Evolutionary conservation across 2,113 vertebrate genomes (phyloP).

Genomic region (Perca fluviatilis): DNA sequence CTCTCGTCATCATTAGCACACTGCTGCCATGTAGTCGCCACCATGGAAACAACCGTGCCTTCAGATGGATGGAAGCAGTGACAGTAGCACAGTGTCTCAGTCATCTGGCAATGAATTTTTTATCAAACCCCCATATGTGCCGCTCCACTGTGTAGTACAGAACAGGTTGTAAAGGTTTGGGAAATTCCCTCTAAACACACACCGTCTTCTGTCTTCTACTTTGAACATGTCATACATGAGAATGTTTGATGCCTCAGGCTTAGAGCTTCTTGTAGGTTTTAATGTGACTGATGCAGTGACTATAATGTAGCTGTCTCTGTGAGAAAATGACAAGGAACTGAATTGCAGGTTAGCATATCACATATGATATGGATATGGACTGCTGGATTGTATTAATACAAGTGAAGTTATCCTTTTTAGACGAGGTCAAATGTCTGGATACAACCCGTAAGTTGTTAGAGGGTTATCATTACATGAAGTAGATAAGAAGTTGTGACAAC

Average conservation of each 20-base stretch:
- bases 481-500: conserved; percentile 6
- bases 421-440: not conserved
- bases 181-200: conserved; percentile 23
- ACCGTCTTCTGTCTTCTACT: conserved; percentile 12
- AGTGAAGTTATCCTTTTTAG: not conserved
- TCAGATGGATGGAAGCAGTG: conserved; percentile 50
- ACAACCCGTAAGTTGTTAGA: not conserved
- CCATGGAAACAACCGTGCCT: conserved; percentile 75
- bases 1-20: conserved; percentile 70
- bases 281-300: conserved; percentile 5
- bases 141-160: conserved; percentile 26
- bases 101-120: conserved; percentile 51
- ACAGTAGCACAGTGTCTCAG: conserved; percentile 53
- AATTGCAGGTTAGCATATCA: conserved; percentile 14
- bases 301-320: not conserved
- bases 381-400: conserved; percentile 1
- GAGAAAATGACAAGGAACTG: not conserved
- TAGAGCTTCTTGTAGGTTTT: not conserved
- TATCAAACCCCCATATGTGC: conserved; percentile 43
- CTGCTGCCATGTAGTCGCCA: conserved; percentile 66
- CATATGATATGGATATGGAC: not conserved
- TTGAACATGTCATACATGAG: conserved; percentile 28
- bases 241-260: conserved; percentile 5
- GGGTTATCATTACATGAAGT: conserved; percentile 16
- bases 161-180: conserved; percentile 28